Evolutionary conservation across 2,113 vertebrate genomes (phyloP).

Genomic region (Nothobranchius kuhntae): DNA sequence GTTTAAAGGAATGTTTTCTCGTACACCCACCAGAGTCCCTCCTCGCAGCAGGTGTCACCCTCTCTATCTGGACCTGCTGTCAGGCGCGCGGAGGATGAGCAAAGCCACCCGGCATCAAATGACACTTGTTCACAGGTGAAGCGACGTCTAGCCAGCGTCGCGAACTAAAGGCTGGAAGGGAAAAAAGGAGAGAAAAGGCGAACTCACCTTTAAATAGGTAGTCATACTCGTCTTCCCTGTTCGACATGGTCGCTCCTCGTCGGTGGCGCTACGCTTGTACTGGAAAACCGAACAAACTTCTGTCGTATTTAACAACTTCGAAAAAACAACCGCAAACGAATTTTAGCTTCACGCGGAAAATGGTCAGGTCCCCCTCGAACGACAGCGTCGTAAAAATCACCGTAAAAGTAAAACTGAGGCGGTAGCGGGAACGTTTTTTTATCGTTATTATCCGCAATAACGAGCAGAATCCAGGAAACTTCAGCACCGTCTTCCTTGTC

Average conservation of each 20-base stretch:
- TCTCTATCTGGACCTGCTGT: constrained; percentile 7
- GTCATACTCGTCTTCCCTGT: constrained; percentile 86
- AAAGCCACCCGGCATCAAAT: constrained; percentile 27
- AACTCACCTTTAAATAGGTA: constrained; percentile 88
- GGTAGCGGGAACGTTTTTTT: neutral
- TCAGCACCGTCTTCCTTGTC: constrained; percentile 53
- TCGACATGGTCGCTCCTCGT: constrained; percentile 72
- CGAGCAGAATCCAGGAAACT: constrained; percentile 40
- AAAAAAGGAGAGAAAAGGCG: too few relatives aligned
- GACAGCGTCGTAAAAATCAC: neutral
- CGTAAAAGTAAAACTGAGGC: neutral
- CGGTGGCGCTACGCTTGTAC: neutral
- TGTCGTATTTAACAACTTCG: constrained; percentile 33
- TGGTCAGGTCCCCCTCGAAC: neutral
- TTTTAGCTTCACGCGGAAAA: constrained; percentile 6
- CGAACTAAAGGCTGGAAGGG: neutral
- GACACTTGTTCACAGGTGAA: constrained; percentile 36
- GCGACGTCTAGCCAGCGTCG: neutral
- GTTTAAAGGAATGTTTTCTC: neutral
- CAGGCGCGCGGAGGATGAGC: neutral
- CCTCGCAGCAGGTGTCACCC: constrained; percentile 18
- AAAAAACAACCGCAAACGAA: constrained; percentile 10
- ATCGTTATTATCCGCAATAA: neutral
- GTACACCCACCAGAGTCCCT: neutral
- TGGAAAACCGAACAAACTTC: constrained; percentile 53